These are phyloP conservation scores for Grammomys dolichurus DNA, from an alignment of 2,113 vertebrate species.

Conservation along the genomic window DNA sequence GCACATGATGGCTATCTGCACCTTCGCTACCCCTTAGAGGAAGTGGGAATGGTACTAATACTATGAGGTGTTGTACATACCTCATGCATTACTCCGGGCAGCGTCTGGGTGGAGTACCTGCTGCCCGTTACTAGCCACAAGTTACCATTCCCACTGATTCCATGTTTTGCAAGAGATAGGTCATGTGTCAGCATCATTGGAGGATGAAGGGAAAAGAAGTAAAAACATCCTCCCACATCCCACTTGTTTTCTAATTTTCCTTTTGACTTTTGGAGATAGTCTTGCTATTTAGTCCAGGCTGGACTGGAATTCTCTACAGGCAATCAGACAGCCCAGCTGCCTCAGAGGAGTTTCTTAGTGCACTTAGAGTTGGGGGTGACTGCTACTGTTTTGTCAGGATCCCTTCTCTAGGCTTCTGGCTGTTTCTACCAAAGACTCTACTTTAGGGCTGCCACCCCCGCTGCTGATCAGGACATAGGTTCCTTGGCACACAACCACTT, in stretches of 20 bases:
- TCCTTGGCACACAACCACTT: not conserved
- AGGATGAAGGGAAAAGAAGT: constrained; percentile 18
- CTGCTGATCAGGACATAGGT: not conserved
- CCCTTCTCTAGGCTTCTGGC: constrained; percentile 6
- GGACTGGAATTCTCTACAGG: not conserved
- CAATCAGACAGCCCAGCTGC: not conserved
- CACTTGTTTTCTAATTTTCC: not conserved
- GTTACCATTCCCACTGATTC: not conserved
- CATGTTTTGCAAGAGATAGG: not conserved
- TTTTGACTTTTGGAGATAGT: not conserved
- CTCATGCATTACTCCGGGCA: not conserved
- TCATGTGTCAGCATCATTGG: constrained; percentile 28
- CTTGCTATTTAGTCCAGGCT: not conserved
- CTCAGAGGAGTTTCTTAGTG: not conserved
- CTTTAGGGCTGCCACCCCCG: not conserved
- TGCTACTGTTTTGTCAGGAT: not conserved
- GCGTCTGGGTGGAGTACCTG: not conserved
- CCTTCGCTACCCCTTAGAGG: not conserved
- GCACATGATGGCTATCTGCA: not conserved
- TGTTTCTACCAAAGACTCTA: not conserved
- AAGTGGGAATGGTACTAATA: not conserved
- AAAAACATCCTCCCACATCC: constrained; percentile 21
- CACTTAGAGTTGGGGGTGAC: not conserved
- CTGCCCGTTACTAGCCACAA: not conserved
- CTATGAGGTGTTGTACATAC: not conserved